These are phyloP conservation scores for Branchinecta lindahli DNA, from an alignment of 1,140 invertebrate genomes.

Conservation along the genomic window DNA sequence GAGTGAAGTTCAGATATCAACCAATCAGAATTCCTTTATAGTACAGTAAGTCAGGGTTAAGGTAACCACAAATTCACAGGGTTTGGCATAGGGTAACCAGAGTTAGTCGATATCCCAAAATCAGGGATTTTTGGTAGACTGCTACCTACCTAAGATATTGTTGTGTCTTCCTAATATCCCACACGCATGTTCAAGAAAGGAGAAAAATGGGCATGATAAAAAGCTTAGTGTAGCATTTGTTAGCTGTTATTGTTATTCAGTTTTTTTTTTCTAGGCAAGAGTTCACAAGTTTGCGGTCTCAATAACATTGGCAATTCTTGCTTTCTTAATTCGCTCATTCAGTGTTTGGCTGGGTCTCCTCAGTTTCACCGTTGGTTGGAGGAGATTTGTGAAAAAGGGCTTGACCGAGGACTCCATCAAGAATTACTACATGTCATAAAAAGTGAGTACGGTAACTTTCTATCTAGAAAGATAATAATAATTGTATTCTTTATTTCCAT, in stretches of 20 bases:
- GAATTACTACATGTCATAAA: not conserved
- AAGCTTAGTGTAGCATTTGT: not conserved
- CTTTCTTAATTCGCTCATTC: slow-evolving; percentile 17
- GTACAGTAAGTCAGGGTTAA: too few species aligned
- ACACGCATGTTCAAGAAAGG: too few species aligned
- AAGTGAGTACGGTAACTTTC: not conserved
- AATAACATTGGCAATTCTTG: slow-evolving; percentile 17
- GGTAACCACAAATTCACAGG: too few species aligned
- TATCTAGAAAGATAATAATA: too few species aligned
- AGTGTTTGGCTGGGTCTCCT: slow-evolving; percentile 12
- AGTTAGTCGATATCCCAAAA: too few species aligned
- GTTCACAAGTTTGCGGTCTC: slow-evolving; percentile 8
- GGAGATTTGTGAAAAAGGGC: not conserved
- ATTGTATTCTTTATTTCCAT: too few species aligned
- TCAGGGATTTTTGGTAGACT: too few species aligned
- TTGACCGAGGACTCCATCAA: not conserved
- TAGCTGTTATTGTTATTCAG: not conserved
- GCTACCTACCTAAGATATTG: too few species aligned
- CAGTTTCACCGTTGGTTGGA: slow-evolving; percentile 6
- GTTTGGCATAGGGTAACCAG: too few species aligned
- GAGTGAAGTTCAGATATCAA: too few species aligned
- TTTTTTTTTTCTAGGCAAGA: not conserved
- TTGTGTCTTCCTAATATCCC: too few species aligned
- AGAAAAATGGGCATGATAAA: not conserved
- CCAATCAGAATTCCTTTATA: too few species aligned